These are phyloP conservation scores for Campaea margaritaria DNA, from an alignment of 2,888 invertebrate genomes.

Conservation along the genomic window DNA sequence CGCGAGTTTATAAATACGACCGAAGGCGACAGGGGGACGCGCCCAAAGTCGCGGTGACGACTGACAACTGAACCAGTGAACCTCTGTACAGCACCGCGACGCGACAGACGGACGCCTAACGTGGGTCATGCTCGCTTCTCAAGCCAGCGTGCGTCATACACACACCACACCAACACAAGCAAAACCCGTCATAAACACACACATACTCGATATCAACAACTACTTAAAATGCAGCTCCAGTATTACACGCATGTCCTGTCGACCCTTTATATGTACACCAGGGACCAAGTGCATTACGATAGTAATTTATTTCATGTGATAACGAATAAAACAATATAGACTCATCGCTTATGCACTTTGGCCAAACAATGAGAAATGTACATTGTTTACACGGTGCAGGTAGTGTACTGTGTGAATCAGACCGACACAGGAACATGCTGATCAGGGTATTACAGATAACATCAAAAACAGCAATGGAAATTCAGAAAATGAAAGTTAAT, in stretches of 20 bases:
- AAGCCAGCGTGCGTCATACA: constrained; percentile 72
- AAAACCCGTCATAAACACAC: constrained; percentile 64
- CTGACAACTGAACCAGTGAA: constrained; percentile 64
- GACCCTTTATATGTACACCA: constrained; percentile 33
- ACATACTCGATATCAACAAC: constrained; percentile 55
- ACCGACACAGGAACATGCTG: constrained; percentile 39
- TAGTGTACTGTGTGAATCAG: constrained; percentile 35
- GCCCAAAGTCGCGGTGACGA: constrained; percentile 72
- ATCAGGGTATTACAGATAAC: constrained; percentile 29
- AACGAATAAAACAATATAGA: constrained; percentile 6
- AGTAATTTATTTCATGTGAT: constrained; percentile 12
- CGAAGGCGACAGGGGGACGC: constrained; percentile 79
- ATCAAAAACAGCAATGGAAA: constrained; percentile 26
- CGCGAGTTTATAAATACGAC: constrained; percentile 76
- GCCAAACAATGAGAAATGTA: background rate
- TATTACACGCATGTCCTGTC: constrained; percentile 52
- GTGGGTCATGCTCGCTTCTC: constrained; percentile 61
- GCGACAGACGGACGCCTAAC: constrained; percentile 68
- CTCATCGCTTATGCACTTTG: background rate
- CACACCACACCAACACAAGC: constrained; percentile 47
- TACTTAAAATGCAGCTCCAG: constrained; percentile 69
- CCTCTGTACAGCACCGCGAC: constrained; percentile 59
- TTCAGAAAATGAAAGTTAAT: constrained; percentile 47
- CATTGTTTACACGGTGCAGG: constrained; percentile 10
- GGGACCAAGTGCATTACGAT: constrained; percentile 20